Evolutionary conservation across 1,140 invertebrate species (phyloP).

Genomic region (Centruroides sculpturatus): DNA sequence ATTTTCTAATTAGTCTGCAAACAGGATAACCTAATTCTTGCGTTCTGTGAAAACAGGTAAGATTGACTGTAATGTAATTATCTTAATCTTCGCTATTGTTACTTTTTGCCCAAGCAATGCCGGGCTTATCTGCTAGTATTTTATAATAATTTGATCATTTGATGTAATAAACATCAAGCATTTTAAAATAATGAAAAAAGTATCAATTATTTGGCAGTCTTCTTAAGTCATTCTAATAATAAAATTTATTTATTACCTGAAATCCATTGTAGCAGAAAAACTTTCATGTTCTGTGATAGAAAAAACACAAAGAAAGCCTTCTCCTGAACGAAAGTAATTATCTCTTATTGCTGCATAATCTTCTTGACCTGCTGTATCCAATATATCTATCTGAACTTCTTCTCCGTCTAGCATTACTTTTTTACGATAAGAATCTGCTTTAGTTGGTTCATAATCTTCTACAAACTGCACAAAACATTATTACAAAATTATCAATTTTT

Average conservation of each 20-base stretch:
- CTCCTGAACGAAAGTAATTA: slow-evolving; percentile 98
- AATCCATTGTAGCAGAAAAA: slow-evolving; percentile 96
- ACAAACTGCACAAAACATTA: slow-evolving; percentile 54
- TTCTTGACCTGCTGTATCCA: slow-evolving; percentile 98
- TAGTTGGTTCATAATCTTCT: slow-evolving; percentile 99
- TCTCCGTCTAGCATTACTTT: slow-evolving; percentile 59
- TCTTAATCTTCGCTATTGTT: no score
- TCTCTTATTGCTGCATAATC: slow-evolving; percentile 98
- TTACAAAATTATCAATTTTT: no score
- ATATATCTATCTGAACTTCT: slow-evolving; percentile 97
- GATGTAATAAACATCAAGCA: no score
- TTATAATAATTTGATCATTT: no score
- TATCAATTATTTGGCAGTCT: background rate
- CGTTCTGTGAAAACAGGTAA: no score
- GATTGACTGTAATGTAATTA: no score
- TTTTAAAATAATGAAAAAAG: no score
- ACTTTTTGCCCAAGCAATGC: no score
- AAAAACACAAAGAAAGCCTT: slow-evolving; percentile 99
- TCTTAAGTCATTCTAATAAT: background rate
- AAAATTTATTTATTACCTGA: slow-evolving; percentile 51
- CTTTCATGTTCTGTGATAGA: slow-evolving; percentile 98
- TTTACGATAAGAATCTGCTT: slow-evolving; percentile 98
- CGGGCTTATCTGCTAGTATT: no score
- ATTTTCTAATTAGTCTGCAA: no score
- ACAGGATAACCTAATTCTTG: no score